phyloP scores from a whole-genome alignment of 2,797 vertebrate genomes.

The Diglossa cyanea region DNA sequence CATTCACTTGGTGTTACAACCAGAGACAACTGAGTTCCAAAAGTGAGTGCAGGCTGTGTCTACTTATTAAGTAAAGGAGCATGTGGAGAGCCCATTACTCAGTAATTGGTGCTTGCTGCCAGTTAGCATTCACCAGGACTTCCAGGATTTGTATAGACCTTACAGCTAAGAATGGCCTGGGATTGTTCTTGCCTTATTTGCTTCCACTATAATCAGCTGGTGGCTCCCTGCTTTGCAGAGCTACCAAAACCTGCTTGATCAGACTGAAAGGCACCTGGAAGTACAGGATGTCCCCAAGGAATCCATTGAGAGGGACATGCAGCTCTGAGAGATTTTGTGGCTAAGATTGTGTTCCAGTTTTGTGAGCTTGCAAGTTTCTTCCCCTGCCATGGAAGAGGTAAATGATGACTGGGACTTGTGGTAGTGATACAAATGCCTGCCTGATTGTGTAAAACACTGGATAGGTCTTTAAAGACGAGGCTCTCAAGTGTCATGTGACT shows the following conservation, averaged over 20 bases:
- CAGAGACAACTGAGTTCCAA: slow-evolving; percentile 45
- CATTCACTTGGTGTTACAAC: slow-evolving; percentile 43
- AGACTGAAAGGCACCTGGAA: slow-evolving; percentile 21
- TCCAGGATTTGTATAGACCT: slow-evolving; percentile 41
- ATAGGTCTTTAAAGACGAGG: neutral
- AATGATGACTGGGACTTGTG: neutral
- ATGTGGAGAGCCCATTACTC: slow-evolving; percentile 47
- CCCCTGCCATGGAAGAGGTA: neutral
- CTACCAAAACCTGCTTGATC: neutral
- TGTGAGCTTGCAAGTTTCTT: neutral
- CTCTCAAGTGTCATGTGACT: neutral
- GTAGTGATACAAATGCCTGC: neutral
- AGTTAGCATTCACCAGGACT: slow-evolving; percentile 55
- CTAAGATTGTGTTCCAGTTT: neutral
- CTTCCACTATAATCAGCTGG: neutral
- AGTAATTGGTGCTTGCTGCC: slow-evolving; percentile 57
- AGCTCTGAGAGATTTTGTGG: neutral
- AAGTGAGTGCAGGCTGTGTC: slow-evolving; percentile 22
- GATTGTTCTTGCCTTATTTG: slow-evolving; percentile 49
- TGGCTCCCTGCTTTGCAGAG: neutral
- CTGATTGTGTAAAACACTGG: neutral
- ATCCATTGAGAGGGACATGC: neutral
- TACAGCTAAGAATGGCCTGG: slow-evolving; percentile 9
- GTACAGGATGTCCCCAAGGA: neutral
- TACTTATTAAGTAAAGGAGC: slow-evolving; percentile 41